Evolutionary conservation across 2,113 vertebrate genomes (phyloP), one percentile per base, ranked within the genome.

Genomic region (Oceanodroma tethys): DNA sequence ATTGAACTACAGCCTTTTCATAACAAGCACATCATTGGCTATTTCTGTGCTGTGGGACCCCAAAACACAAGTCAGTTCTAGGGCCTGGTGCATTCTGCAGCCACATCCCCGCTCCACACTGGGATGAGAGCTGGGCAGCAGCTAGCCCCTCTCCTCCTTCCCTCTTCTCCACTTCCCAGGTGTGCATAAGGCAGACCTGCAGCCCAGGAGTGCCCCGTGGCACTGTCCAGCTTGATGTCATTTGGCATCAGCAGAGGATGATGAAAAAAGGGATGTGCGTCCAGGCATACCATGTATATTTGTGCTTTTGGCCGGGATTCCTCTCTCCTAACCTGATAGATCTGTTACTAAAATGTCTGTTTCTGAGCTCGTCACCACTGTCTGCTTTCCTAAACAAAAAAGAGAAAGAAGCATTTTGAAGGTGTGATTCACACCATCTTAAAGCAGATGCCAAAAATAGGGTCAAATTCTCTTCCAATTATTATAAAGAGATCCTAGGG

Each of bases 51-150:
- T 32, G 29, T 36, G 34, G 34, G 8, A 68, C 32, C 6, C 30
- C 36, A 68, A 80, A 72, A 34, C 7, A 23, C 1, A 1, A 15
- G 30, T 52, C 83, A 36, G 43, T 30, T 94, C 56, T 42, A 11
- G 12, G 16, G 14, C 40, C n/a, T 60, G 29, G 6, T 58, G 50
- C 6, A 6, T 63, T 90, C 50, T 86, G 58, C 58, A 72, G 36
- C 15, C 12, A 9, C 2, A 7, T 71, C 22, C 9, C 29, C 0
- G 0, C 27, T 32, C 13, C 40, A 29, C 8, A 27, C 7, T 42
- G 47, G 15, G 47, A 34, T 1, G 14, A 71, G 72, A 67, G 13
- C 65, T 63, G 65, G 36, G 70, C 20, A 55, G 12, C 66, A 76
- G 19, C 30, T 47, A 63, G 12, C 3, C 16, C 6, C 27, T 79